These are phyloP conservation scores for Synergus gifuensis DNA, from an alignment of 2,888 invertebrate species.

Conservation along the genomic window DNA sequence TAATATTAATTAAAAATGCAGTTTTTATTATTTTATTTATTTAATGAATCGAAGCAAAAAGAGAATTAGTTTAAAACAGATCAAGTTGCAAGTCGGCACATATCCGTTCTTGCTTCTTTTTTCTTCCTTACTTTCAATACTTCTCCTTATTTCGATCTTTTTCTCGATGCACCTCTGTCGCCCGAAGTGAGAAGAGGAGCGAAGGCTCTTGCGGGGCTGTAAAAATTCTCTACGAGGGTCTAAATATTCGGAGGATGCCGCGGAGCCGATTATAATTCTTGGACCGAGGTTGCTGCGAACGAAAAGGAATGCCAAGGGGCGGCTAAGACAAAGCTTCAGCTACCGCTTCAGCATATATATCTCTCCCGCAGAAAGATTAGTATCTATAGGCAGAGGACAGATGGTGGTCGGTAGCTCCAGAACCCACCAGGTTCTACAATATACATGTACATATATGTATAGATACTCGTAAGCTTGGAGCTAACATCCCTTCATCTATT, in stretches of 20 bases:
- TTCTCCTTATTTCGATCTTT: conserved; percentile 17
- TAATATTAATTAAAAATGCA: too few relatives aligned
- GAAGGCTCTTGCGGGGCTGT: conserved; percentile 46
- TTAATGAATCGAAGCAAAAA: too few relatives aligned
- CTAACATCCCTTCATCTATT: conserved; percentile 50
- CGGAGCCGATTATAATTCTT: conserved; percentile 68
- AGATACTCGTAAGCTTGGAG: conserved; percentile 53
- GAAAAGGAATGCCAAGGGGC: conserved; percentile 66
- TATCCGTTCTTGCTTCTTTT: conserved; percentile 29
- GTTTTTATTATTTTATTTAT: too few relatives aligned
- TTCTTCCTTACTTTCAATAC: conserved; percentile 17
- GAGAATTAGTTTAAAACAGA: background rate
- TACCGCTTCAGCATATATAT: conserved; percentile 61
- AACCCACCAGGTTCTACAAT: conserved; percentile 59
- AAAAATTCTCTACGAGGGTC: conserved; percentile 61
- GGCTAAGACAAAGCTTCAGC: conserved; percentile 68
- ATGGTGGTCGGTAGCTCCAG: conserved; percentile 69
- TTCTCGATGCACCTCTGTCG: conserved; percentile 18
- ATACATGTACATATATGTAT: too few relatives aligned
- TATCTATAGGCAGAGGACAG: conserved; percentile 70
- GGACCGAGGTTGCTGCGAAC: conserved; percentile 62
- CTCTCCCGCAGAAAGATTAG: conserved; percentile 66
- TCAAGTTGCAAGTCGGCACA: conserved; percentile 7
- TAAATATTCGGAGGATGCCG: conserved; percentile 66
- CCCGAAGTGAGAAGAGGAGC: conserved; percentile 29